Evolutionary conservation across 64 coral and sea anemone genomes (phyloP), one percentile per base, ranked within the genome.

Genomic region (Montipora foliosa): DNA sequence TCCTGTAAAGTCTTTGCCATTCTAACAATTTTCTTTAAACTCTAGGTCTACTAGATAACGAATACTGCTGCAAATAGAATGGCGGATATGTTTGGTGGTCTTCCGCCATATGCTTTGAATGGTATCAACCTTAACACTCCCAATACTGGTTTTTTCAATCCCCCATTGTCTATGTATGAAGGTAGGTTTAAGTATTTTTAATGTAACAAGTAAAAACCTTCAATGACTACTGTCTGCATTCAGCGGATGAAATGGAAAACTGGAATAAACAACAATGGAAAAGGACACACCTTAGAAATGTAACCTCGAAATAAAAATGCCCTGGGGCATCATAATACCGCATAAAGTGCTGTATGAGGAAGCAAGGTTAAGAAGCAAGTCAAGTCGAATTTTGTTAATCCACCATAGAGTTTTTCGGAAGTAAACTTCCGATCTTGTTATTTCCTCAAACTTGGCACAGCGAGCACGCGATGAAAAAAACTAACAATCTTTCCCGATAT

Each of bases 381-480:
- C 76, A 78, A 78, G 13, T 19, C 76, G 76, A 78, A 13, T 78
- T 49, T 78, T 16, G 3, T 19, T 71, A 85, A 70, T 68, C 82
- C 13, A n/a, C 9, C 22, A 45, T 1, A 86, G 25, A 69, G 6
- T 55, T 14, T 64, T 64, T 86, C 49, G 9, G 1, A 70, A 82
- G 62, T 71, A 68, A 72, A 86, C 66, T 86, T 86, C 82, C 82
- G 61, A 24, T 71, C 44, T 2, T 49, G 62, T 47, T 20, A 86
- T 50, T 47, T 71, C 47, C 76, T 49, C 46, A 4, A 19, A 29
- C 68, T 37, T 14, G 44, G 13, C 45, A 15, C 46, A 7, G 76
- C 6, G n/a, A 22, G 44, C 82, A 86, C 82, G 82, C 82, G 47
- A 86, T 72, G 68, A 71, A 1, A 11, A 86, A 84, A 46, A 9